phyloP scores from a whole-genome alignment of 2,113 vertebrate species.

The Perca fluviatilis region DNA sequence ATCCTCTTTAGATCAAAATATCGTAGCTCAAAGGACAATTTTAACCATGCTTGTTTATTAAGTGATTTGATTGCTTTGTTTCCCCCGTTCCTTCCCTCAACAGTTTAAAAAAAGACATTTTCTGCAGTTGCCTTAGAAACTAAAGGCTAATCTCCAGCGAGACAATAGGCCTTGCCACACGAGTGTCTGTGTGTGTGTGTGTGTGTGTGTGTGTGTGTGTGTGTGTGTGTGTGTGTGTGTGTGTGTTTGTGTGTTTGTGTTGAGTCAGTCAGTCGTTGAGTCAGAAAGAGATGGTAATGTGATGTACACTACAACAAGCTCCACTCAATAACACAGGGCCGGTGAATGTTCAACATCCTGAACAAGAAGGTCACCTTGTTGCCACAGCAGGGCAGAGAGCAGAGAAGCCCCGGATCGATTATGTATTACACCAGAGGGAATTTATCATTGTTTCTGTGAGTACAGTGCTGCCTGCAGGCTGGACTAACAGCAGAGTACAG shows the following conservation, averaged over 20 bases:
- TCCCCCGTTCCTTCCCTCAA: conserved; percentile 6
- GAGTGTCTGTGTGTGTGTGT: not conserved
- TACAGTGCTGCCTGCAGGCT: not conserved
- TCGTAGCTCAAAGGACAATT: not conserved
- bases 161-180: not conserved
- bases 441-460: conserved; percentile 35
- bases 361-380: conserved; percentile 71
- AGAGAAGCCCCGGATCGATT: conserved; percentile 47
- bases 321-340: conserved; percentile 32
- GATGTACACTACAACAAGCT: conserved; percentile 21
- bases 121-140: conserved; percentile 57
- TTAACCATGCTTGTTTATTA: conserved; percentile 23
- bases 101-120: conserved; percentile 29
- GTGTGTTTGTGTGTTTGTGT: conserved; percentile 2
- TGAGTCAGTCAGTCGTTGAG: conserved; percentile 22
- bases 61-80: conserved; percentile 36
- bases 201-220: not conserved
- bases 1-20: conserved; percentile 27
- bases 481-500: conserved; percentile 2
- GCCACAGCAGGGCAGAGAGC: conserved; percentile 42
- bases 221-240: not conserved
- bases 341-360: conserved; percentile 33
- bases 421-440: conserved; percentile 30
- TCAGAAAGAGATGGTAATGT: conserved; percentile 42
- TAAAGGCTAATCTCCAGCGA: conserved; percentile 17